Evolutionary conservation across 2,113 vertebrate species (phyloP).

Genomic region (Nothobranchius kuhntae): DNA sequence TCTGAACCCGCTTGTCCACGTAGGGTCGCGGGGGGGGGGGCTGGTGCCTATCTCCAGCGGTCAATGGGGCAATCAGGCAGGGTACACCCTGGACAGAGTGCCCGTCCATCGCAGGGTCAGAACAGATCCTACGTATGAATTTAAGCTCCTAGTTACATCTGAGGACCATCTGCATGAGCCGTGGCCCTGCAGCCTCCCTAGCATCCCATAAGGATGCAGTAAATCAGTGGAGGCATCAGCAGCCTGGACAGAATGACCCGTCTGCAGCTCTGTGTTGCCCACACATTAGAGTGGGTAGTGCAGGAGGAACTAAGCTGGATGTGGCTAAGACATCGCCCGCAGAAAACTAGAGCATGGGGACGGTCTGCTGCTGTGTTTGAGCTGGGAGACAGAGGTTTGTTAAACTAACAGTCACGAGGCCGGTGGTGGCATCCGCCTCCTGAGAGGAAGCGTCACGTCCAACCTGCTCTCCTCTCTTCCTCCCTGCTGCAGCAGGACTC

Average conservation of each 20-base stretch:
- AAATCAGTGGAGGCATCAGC: constrained; percentile 24
- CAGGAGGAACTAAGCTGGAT: constrained; percentile 32
- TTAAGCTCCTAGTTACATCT: not conserved
- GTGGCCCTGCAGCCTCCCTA: not conserved
- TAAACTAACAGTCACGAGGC: constrained; percentile 19
- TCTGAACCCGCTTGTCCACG: no score
- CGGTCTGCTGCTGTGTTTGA: no score
- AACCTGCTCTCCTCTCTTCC: not conserved
- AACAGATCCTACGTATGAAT: constrained; percentile 1
- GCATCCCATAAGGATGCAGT: not conserved
- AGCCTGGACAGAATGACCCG: constrained; percentile 15
- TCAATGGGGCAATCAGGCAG: no score
- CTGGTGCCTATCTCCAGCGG: no score
- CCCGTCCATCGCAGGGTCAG: not conserved
- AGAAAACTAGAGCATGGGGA: constrained; percentile 35
- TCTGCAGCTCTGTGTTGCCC: constrained; percentile 52
- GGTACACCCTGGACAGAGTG: no score
- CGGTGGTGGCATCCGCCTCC: constrained; percentile 25
- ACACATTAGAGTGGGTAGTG: constrained; percentile 67
- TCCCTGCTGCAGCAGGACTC: constrained; percentile 62
- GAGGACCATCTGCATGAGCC: not conserved
- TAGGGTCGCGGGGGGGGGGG: no score
- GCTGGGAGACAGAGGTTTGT: constrained; percentile 3
- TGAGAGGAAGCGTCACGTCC: constrained; percentile 34
- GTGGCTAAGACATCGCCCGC: constrained; percentile 25